Conservation (phyloP, 2,888 invertebrate species). For the Rhagonycha fulva region DNA sequence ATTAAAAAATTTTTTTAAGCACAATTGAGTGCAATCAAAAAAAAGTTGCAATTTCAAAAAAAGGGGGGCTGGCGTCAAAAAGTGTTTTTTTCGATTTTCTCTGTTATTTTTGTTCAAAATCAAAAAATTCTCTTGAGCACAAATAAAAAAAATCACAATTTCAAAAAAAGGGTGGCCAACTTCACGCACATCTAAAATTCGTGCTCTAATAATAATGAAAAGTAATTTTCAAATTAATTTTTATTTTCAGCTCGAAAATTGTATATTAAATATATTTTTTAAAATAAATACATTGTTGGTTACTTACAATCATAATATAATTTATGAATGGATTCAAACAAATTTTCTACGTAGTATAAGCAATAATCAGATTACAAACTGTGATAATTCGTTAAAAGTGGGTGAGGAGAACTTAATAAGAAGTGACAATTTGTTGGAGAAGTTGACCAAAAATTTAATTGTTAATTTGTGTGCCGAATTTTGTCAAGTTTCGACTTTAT, state of each 20-base stretch:
- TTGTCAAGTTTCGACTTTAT: conserved; percentile 62
- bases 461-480: conserved; percentile 73
- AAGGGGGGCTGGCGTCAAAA: no score
- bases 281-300: conserved; percentile 72
- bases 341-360: conserved; percentile 58
- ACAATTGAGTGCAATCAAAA: no score
- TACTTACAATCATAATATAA: conserved; percentile 68
- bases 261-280: conserved; percentile 67
- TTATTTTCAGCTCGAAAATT: conserved; percentile 61
- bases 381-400: neutral
- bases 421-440: conserved; percentile 47
- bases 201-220: no score
- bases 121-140: no score
- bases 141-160: no score
- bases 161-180: no score
- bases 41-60: no score
- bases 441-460: conserved; percentile 60
- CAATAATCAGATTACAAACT: conserved; percentile 2
- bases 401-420: neutral
- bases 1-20: no score
- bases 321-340: conserved; percentile 61
- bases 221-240: neutral
- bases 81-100: no score
- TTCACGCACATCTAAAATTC: no score
- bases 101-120: no score